Percentiles rank a stretch among this genome's conserved stretches.
Conservation (phyloP, 2,113 vertebrate genomes). For the Ailurus styani region DNA sequence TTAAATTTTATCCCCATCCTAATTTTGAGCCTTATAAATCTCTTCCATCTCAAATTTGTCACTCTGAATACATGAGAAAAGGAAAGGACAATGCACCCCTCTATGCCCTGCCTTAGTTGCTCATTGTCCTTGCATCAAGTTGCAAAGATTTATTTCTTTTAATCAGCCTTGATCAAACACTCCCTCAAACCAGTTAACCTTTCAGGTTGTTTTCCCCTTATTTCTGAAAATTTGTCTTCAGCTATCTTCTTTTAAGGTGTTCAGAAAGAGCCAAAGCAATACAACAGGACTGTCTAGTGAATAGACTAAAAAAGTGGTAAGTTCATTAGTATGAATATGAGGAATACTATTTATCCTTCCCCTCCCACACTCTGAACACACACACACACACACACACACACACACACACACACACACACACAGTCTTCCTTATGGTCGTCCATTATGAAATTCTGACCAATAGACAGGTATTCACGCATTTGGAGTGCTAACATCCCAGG, state of each 20-base stretch:
- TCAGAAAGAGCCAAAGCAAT: background rate
- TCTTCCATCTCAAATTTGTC: slow-evolving; percentile 12
- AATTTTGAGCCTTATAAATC: background rate
- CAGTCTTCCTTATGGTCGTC: background rate
- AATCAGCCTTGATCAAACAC: slow-evolving; percentile 52
- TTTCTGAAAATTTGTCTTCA: slow-evolving; percentile 56
- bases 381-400: background rate
- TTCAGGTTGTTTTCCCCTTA: background rate
- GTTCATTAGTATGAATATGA: background rate
- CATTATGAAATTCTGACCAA: background rate
- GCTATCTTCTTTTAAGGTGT: background rate
- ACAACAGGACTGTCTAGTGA: background rate
- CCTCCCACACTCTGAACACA: background rate
- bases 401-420: background rate
- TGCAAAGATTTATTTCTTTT: slow-evolving; percentile 55
- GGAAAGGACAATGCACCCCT: background rate
- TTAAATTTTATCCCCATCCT: slow-evolving; percentile 15
- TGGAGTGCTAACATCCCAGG: background rate
- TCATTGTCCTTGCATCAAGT: slow-evolving; percentile 19
- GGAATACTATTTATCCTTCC: background rate
- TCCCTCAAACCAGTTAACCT: slow-evolving; percentile 32
- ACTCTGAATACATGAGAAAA: background rate
- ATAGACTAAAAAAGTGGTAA: background rate
- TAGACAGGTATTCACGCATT: background rate
- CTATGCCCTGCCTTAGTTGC: background rate